Base-by-base conservation (phyloP, 2,797 vertebrate genomes). In the Hephaestus fuliginosus region DNA sequence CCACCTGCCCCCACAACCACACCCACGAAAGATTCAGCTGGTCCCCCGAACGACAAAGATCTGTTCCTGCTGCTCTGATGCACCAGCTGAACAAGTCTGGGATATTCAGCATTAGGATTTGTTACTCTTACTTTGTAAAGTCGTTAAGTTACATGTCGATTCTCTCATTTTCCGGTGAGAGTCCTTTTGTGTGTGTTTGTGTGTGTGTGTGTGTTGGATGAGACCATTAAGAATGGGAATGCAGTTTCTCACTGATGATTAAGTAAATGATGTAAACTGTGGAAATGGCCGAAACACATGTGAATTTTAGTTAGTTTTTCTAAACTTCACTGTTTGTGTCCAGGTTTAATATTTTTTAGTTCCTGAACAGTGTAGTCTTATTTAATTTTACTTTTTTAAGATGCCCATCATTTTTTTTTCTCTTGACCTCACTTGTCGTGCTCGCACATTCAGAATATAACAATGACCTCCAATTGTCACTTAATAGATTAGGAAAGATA, bases 101-200 rank as follows among this genome's bases (percentile, higher is more conserved):
- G 78, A 90, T 90, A 84, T 91, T 93, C 93, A 94, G 92, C 89
- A 92, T 93, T 70, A 85, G 85, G 93, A 93, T 93, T 92, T 86
- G 74, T 88, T 91, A 66, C 74, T 84, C 64, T 85, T 77, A 90
- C 64, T 85, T 64, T 65, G 55, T 78, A 12, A 74, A 71, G 70
- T 80, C 63, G 66, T 65, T 76, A 81, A 85, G 69, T 70, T 88
- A 83, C 41, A 78, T 13, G 30, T 70, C 66, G 48, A 79, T 68
- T 78, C 62, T 76, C 65, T 84, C 73, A 9, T 53, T 76, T 58
- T 25, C 15, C 65, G 63, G 62, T n/a, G 41, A 78, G 53, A 80
- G 56, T 85, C 58, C 25, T 7, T 76, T 25, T 76, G 22, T 70
- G 51, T 70, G 46, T 66, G 48, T n/a, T 30, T 30, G 9, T 76